Conservation (phyloP, 2,113 vertebrate species). For the Cavia porcellus region DNA sequence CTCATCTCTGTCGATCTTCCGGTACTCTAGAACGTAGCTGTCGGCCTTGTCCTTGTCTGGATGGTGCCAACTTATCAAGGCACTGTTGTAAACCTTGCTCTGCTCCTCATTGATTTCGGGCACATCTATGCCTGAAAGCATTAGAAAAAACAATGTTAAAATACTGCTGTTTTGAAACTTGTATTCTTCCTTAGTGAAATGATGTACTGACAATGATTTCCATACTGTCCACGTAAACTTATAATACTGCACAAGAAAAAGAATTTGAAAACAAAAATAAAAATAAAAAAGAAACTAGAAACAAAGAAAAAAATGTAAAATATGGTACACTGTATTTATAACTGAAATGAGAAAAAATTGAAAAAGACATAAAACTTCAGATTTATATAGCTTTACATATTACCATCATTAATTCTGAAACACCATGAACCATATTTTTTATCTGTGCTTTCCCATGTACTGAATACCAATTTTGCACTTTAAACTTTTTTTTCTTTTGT, state of each 20-base stretch:
- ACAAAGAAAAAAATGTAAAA: neutral
- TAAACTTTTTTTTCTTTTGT: neutral
- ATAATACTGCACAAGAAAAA: neutral
- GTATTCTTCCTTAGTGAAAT: neutral
- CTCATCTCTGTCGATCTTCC: slow-evolving; percentile 90
- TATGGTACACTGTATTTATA: slow-evolving; percentile 29
- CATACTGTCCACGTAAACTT: neutral
- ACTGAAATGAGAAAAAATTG: slow-evolving; percentile 3
- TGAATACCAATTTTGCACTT: neutral
- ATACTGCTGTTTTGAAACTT: neutral
- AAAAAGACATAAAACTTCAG: slow-evolving; percentile 6
- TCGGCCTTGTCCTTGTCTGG: slow-evolving; percentile 93
- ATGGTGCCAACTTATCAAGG: slow-evolving; percentile 93
- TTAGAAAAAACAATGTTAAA: slow-evolving; percentile 42
- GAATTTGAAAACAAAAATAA: neutral
- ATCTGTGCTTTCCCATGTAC: neutral
- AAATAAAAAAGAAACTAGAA: too few relatives aligned
- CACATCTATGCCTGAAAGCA: slow-evolving; percentile 91
- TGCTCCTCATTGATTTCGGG: slow-evolving; percentile 94
- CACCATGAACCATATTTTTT: neutral
- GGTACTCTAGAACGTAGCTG: slow-evolving; percentile 94
- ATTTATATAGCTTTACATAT: neutral
- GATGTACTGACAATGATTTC: neutral
- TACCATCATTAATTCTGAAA: slow-evolving; percentile 34
- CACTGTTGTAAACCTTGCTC: slow-evolving; percentile 94